phyloP scores from a whole-genome alignment of 2,888 invertebrate genomes.

The Agrochola litura region DNA sequence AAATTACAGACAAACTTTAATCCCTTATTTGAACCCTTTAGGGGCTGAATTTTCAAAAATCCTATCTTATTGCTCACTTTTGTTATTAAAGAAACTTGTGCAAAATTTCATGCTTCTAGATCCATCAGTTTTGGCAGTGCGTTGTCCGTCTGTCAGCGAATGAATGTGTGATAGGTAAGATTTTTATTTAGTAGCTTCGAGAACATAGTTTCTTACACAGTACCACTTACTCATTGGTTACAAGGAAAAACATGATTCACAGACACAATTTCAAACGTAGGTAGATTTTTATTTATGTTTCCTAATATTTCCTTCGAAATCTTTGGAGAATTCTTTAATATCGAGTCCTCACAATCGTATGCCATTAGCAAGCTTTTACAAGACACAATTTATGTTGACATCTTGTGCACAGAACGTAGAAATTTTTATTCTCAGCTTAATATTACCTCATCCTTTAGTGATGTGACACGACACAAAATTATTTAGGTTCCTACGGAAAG shows the following conservation, averaged over 20 bases:
- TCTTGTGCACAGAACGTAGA: constrained; percentile 79
- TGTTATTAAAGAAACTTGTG: neutral
- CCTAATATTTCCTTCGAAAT: constrained; percentile 56
- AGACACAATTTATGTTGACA: constrained; percentile 85
- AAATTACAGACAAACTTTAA: neutral
- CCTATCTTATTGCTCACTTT: neutral
- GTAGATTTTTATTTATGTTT: constrained; percentile 50
- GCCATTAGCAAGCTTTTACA: constrained; percentile 87
- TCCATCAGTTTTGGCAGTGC: neutral
- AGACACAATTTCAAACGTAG: constrained; percentile 35
- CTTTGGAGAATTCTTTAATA: constrained; percentile 75
- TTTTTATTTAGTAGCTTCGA: neutral
- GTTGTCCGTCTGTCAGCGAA: neutral
- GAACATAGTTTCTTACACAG: neutral
- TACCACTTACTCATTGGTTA: neutral
- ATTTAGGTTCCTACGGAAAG: neutral
- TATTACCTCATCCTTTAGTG: constrained; percentile 81
- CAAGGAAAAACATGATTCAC: constrained; percentile 1
- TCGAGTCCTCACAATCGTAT: constrained; percentile 77
- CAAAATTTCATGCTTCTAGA: neutral
- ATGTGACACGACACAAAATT: constrained; percentile 31
- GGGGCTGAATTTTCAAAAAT: neutral
- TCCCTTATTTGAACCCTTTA: neutral
- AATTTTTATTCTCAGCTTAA: constrained; percentile 86
- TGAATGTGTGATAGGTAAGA: neutral